Evolutionary conservation across 2,888 invertebrate species (phyloP).

Genomic region (Galeopsomyia nigrocyanea): DNA sequence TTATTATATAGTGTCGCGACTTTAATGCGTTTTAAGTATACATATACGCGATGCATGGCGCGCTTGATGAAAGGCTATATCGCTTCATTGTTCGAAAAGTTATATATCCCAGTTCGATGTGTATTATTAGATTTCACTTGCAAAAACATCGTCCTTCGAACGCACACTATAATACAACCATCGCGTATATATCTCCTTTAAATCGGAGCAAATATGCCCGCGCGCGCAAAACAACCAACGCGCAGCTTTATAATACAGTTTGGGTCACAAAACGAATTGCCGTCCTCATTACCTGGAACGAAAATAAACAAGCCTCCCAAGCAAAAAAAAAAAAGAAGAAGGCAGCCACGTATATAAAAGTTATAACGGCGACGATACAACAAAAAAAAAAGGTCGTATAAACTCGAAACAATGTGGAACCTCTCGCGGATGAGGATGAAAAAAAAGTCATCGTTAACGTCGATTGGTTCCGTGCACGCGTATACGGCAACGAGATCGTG

Average conservation of each 20-base stretch:
- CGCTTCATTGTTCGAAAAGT: constrained; percentile 10
- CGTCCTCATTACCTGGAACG: constrained; percentile 9
- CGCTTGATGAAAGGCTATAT: constrained; percentile 2
- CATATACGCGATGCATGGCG: constrained; percentile 12
- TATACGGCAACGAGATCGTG: constrained; percentile 45
- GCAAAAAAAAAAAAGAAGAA: constrained; percentile 21
- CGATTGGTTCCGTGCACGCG: constrained; percentile 42
- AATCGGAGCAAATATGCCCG: too few species aligned
- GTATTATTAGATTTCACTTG: too few species aligned
- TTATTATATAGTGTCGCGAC: constrained; percentile 29
- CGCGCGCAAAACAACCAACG: too few species aligned
- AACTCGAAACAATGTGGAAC: constrained; percentile 41
- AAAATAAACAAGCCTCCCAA: neutral
- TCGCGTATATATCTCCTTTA: too few species aligned
- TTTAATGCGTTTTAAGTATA: constrained; percentile 23
- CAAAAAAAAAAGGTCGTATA: constrained; percentile 21
- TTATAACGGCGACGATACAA: constrained; percentile 36
- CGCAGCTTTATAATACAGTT: too few species aligned
- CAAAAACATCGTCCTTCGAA: too few species aligned
- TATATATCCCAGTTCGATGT: neutral
- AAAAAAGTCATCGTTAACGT: constrained; percentile 44
- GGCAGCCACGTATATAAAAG: constrained; percentile 17
- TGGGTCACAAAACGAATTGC: neutral
- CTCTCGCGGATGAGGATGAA: neutral
- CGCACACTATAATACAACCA: too few species aligned